Evolutionary conservation across 2,888 invertebrate genomes (phyloP), one percentile per base, ranked within the genome.

Genomic region (Pherbina coryleti): DNA sequence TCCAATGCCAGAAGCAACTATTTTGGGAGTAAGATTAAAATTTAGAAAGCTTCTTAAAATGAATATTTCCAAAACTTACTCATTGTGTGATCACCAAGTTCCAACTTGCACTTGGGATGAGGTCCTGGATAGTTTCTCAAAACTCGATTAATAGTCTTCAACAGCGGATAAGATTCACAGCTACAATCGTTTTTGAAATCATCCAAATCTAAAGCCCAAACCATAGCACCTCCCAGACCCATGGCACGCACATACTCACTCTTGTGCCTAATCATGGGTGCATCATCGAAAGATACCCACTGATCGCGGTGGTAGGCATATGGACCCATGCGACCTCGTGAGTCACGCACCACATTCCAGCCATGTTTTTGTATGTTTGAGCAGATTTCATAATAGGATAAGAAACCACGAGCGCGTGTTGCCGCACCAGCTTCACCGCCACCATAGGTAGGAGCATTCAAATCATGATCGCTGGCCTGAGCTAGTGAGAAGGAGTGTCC

Each of bases 201-300:
- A 85, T 97, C 97, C 76, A 97, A 90, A 88, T 97, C 97, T 17
- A 97, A 90, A 0, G 97, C 95, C 97, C 97, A 97, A 28, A 96
- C 93, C 96, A 97, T 97, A 60, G 94, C 94, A 51, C 97, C 97
- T 19, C 94, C 97, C 4, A 97, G 91, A 0, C 93, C 94, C 92
- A 95, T 94, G 0, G 93, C 92, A 79, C 94, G 93, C 8, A 96
- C 93, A 85, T 94, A 96, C 84, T 96, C 94, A 3, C 96, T 93
- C 85, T 97, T 97, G 83, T 95, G 93, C 37, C 93, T 92, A 25
- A 96, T 93, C 93, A 96, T 97, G 51, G 92, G 92, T 51, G 94
- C 93, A 87, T 98, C 97, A 86, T 98, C 98, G 84, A 96, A 98
- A 8, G 96, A 96, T 7, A 97, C 97, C 97, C 97, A 98, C 85